phyloP scores from a whole-genome alignment of 2,888 invertebrate species.

The Sericinus montela region DNA sequence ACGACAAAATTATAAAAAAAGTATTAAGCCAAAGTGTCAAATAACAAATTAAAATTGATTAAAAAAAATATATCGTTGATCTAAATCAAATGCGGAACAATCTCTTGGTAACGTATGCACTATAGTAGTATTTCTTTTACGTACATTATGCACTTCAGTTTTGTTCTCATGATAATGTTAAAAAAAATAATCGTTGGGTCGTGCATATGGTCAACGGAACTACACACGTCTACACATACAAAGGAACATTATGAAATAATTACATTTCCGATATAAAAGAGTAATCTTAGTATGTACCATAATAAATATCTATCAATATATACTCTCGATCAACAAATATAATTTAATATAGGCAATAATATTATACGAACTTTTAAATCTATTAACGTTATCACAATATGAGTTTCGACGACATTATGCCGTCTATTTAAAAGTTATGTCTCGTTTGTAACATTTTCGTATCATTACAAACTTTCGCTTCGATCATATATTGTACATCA shows the following conservation, averaged over 20 bases:
- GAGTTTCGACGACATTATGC: slow-evolving; percentile 57
- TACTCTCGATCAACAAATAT: slow-evolving; percentile 71
- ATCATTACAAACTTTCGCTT: slow-evolving; percentile 41
- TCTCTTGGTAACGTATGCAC: slow-evolving; percentile 25
- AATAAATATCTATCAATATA: slow-evolving; percentile 73
- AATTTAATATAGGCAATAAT: slow-evolving; percentile 66
- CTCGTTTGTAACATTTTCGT: slow-evolving; percentile 39
- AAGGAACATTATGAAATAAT: slow-evolving; percentile 45
- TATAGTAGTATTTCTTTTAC: slow-evolving; percentile 7
- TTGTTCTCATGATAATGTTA: slow-evolving; percentile 20
- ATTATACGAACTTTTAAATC: slow-evolving; percentile 58
- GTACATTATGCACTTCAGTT: slow-evolving; percentile 18
- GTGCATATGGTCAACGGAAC: slow-evolving; percentile 29
- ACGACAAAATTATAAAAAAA: slow-evolving; percentile 46
- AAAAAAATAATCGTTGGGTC: slow-evolving; percentile 32
- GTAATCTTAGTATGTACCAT: slow-evolving; percentile 55
- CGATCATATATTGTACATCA: slow-evolving; percentile 37
- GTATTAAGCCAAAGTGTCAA: slow-evolving; percentile 30
- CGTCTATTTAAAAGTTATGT: slow-evolving; percentile 47
- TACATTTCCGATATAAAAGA: slow-evolving; percentile 52
- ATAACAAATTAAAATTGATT: slow-evolving; percentile 26
- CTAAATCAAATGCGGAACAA: slow-evolving; percentile 22
- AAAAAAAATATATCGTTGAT: slow-evolving; percentile 17
- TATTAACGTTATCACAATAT: slow-evolving; percentile 68
- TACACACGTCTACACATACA: slow-evolving; percentile 37